Conservation (phyloP, 2,888 invertebrate species). For the Thumatha senex region DNA sequence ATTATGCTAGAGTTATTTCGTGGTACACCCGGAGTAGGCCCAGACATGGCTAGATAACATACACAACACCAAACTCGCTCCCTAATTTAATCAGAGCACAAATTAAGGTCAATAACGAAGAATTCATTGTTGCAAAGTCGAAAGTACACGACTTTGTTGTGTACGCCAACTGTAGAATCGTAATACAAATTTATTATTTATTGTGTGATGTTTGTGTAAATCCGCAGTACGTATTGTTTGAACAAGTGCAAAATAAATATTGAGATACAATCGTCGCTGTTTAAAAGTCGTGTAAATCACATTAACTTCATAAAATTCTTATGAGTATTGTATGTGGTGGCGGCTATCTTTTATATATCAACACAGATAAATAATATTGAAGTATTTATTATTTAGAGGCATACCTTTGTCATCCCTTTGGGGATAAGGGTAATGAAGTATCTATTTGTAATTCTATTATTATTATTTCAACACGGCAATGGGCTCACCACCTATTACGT, state of each 20-base stretch:
- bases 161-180: conserved; percentile 18
- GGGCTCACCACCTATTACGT: too few relatives aligned
- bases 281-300: conserved; percentile 19
- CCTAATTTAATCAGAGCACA: conserved; percentile 58
- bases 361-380: too few relatives aligned
- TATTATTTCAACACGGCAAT: too few relatives aligned
- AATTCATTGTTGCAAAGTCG: conserved; percentile 25
- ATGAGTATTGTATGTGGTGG: conserved; percentile 8
- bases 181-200: conserved; percentile 21
- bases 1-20: conserved; percentile 74
- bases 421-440: too few relatives aligned
- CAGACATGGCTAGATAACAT: conserved; percentile 51
- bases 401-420: too few relatives aligned
- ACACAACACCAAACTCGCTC: conserved; percentile 56
- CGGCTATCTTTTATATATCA: too few relatives aligned
- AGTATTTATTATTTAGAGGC: too few relatives aligned
- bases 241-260: conserved; percentile 4
- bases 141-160: conserved; percentile 30
- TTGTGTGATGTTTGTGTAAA: conserved; percentile 24
- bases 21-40: conserved; percentile 67
- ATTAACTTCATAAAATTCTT: conserved; percentile 6
- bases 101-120: conserved; percentile 64
- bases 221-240: conserved; percentile 9
- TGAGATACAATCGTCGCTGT: conserved; percentile 16
- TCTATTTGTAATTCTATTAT: too few relatives aligned